These are phyloP conservation scores for Ferrisia virgata DNA, from an alignment of 2,888 invertebrate species.

Conservation along the genomic window DNA sequence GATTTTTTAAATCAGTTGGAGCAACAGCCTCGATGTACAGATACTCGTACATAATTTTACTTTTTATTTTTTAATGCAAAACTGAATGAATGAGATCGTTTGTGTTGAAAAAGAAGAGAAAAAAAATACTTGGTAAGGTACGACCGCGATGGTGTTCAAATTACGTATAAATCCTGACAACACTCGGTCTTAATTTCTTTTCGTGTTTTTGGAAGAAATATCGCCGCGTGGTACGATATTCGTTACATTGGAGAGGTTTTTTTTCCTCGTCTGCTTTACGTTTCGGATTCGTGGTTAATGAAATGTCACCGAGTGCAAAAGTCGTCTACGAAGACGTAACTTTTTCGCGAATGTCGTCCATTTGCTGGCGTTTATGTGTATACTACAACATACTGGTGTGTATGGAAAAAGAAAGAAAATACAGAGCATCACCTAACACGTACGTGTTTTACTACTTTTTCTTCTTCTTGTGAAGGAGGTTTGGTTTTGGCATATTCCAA, in stretches of 20 bases:
- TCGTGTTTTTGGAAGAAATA: not conserved
- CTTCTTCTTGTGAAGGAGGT: not conserved
- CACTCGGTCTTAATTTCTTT: constrained; percentile 2
- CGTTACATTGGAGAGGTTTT: not conserved
- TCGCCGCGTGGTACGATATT: not conserved
- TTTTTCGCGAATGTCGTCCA: not conserved
- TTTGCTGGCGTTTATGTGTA: not conserved
- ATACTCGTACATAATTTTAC: not conserved
- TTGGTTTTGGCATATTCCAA: not conserved
- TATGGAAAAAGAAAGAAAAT: not conserved
- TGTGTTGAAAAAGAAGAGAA: not conserved
- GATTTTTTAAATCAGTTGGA: not conserved
- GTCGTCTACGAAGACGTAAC: constrained; percentile 15
- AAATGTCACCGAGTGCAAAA: not conserved
- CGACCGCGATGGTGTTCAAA: not conserved
- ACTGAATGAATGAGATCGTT: not conserved
- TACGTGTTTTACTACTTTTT: not conserved
- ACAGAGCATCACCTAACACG: not conserved
- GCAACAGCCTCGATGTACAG: not conserved
- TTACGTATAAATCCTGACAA: not conserved
- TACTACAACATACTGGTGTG: too few relatives aligned
- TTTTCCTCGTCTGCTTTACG: not conserved
- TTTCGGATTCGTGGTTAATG: not conserved
- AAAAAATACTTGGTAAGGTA: not conserved
- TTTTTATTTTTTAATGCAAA: not conserved